Conservation (phyloP, 2,797 vertebrate species). For the Chaunax sp. region DNA sequence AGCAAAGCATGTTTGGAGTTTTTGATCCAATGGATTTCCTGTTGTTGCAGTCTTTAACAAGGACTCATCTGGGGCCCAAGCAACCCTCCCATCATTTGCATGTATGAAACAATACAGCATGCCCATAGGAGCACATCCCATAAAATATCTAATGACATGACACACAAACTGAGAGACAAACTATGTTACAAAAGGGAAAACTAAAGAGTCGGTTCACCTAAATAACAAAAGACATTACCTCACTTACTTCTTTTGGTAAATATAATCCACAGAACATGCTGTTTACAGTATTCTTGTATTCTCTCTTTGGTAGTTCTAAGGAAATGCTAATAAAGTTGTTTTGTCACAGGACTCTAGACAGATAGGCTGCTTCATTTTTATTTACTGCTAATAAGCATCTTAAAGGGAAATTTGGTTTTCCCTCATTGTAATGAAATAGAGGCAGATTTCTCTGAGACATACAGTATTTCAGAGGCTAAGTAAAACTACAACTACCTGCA, state of each 20-base stretch:
- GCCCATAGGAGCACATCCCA: not conserved
- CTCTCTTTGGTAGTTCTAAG: not conserved
- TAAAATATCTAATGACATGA: slow-evolving; percentile 34
- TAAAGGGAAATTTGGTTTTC: slow-evolving; percentile 2
- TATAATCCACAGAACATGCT: not conserved
- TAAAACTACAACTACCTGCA: not conserved
- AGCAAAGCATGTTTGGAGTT: slow-evolving; percentile 5
- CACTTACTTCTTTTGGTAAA: not conserved
- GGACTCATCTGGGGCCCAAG: slow-evolving; percentile 38
- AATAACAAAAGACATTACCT: slow-evolving; percentile 9
- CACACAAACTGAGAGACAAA: slow-evolving; percentile 31
- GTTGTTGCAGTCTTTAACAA: slow-evolving; percentile 20
- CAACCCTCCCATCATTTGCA: slow-evolving; percentile 30
- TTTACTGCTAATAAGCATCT: not conserved
- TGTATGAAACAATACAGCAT: slow-evolving; percentile 35
- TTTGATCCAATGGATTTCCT: slow-evolving; percentile 1
- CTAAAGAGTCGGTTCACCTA: slow-evolving; percentile 18
- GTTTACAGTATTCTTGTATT: not conserved
- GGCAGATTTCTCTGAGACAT: no score
- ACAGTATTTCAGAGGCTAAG: not conserved
- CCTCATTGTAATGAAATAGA: not conserved
- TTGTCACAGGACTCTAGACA: slow-evolving; percentile 1
- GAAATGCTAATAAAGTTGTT: slow-evolving; percentile 1
- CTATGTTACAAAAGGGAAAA: slow-evolving; percentile 20
- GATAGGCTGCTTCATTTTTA: not conserved